Evolutionary conservation across 2,113 vertebrate species (phyloP).

Genomic region (Hippotragus niger): DNA sequence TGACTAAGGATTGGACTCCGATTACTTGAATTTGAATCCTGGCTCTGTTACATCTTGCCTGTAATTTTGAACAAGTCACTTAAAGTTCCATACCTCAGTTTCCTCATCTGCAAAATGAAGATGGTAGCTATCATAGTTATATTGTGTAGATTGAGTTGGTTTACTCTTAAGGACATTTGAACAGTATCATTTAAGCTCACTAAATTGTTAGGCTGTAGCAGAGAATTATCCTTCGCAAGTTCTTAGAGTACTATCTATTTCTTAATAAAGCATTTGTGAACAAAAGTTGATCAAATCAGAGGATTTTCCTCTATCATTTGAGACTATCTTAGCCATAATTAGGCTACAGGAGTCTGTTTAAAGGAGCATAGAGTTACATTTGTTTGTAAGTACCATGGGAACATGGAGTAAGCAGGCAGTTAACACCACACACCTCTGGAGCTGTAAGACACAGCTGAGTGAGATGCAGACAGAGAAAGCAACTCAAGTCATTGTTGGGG

Average conservation of each 20-base stretch:
- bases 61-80: not conserved
- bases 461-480: not conserved
- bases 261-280: not conserved
- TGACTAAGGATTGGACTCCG: not conserved
- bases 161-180: not conserved
- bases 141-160: not conserved
- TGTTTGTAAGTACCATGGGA: not conserved
- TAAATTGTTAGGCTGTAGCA: not conserved
- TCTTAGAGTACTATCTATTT: not conserved
- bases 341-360: not conserved
- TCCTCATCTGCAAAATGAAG: not conserved
- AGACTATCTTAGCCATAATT: not conserved
- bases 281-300: constrained; percentile 23
- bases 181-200: not conserved
- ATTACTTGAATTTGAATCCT: not conserved
- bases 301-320: not conserved
- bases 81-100: not conserved
- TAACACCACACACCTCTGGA: not conserved
- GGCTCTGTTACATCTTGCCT: not conserved
- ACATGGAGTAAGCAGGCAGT: not conserved
- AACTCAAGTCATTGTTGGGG: not conserved
- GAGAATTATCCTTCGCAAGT: not conserved
- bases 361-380: not conserved
- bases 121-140: not conserved
- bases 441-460: not conserved